Evolutionary conservation across 1,140 invertebrate species (phyloP).

Genomic region (Hyphantria cunea): DNA sequence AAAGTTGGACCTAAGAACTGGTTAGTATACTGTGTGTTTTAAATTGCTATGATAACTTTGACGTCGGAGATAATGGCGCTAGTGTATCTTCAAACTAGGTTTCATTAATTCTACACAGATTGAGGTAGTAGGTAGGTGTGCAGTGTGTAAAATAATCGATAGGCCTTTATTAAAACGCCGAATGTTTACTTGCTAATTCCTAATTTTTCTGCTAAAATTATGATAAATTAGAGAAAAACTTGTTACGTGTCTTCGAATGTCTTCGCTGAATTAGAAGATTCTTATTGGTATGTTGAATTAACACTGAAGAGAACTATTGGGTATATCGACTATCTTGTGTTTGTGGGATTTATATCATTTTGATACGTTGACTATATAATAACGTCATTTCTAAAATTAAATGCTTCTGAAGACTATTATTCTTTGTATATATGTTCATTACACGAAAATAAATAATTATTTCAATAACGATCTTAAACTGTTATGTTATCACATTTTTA

Average conservation of each 20-base stretch:
- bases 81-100: conserved; percentile 7
- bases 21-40: no score
- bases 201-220: conserved; percentile 3
- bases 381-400: conserved; percentile 8
- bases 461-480: neutral
- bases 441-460: neutral
- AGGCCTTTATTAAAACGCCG: conserved; percentile 22
- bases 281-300: conserved; percentile 2
- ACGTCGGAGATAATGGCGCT: conserved; percentile 18
- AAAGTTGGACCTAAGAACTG: no score
- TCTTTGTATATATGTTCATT: no score
- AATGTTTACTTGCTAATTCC: conserved; percentile 20
- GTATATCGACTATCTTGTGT: no score
- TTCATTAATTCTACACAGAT: conserved; percentile 5
- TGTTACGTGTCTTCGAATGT: conserved; percentile 2
- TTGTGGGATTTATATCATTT: conserved; percentile 5
- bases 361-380: neutral
- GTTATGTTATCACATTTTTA: no score
- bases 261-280: neutral
- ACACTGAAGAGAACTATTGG: neutral
- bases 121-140: conserved; percentile 5
- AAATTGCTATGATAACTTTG: no score
- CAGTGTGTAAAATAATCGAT: conserved; percentile 26
- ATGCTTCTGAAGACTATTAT: no score
- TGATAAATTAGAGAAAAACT: conserved; percentile 1